Percentiles rank a stretch among this genome's conserved stretches.
Conservation (phyloP, 2,888 invertebrate species). For the Euphydryas editha region DNA sequence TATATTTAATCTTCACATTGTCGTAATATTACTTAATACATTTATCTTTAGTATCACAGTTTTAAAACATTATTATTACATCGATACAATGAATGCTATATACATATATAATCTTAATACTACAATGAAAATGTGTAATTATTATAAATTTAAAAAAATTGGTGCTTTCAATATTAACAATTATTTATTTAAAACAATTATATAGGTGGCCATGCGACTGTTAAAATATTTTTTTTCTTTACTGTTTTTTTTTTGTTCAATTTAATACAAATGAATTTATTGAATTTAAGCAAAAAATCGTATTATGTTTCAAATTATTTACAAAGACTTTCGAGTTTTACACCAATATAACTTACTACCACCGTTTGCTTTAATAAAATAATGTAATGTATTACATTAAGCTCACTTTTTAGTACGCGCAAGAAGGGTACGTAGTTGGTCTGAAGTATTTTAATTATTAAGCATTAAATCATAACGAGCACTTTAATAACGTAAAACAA, state of each 20-base stretch:
- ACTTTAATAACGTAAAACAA: neutral
- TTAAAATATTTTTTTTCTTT: neutral
- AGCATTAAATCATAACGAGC: neutral
- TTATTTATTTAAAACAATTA: conserved; percentile 3
- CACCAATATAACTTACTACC: neutral
- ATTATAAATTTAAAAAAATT: conserved; percentile 3
- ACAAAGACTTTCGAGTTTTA: too few species aligned
- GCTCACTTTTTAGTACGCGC: neutral
- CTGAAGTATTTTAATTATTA: neutral
- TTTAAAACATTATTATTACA: conserved; percentile 60
- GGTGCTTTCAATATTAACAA: conserved; percentile 15
- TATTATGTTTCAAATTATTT: too few species aligned
- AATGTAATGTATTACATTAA: neutral
- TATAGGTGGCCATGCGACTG: neutral
- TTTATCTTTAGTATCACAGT: conserved; percentile 79
- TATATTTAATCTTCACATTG: conserved; percentile 54
- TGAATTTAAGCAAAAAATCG: too few species aligned
- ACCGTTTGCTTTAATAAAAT: neutral
- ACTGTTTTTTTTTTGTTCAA: too few species aligned
- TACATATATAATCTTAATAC: conserved; percentile 39
- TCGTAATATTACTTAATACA: conserved; percentile 55
- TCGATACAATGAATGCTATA: conserved; percentile 42
- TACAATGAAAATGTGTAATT: conserved; percentile 14
- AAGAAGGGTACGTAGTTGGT: conserved; percentile 4
- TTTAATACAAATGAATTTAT: too few species aligned